A percentile compares a stretch with the other conserved stretches of the same genome.
Evolutionary conservation across 2,888 invertebrate species (phyloP).

Genomic region (Ligdia adustata): DNA sequence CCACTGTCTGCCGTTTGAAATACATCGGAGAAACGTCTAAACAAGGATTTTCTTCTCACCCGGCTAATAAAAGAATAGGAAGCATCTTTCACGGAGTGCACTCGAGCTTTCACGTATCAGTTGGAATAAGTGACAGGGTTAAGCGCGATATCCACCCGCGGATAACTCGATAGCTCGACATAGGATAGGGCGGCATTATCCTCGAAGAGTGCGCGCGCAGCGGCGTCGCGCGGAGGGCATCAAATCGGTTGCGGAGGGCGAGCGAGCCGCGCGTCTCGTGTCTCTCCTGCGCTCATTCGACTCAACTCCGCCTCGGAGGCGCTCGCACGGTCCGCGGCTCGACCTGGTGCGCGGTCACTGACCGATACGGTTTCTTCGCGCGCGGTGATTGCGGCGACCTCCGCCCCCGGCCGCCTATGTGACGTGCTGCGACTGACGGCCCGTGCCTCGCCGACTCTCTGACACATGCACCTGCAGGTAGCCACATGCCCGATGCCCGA

Average conservation of each 20-base stretch:
- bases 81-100: conserved; percentile 42
- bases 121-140: conserved; percentile 62
- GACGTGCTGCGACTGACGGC: conserved; percentile 35
- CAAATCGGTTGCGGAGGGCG: conserved; percentile 81
- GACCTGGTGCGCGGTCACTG: conserved; percentile 68
- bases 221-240: conserved; percentile 77
- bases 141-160: conserved; percentile 63
- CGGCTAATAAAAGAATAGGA: conserved; percentile 35
- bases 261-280: conserved; percentile 70
- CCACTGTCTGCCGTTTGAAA: conserved; percentile 11
- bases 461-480: conserved; percentile 61
- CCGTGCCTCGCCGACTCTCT: conserved; percentile 39
- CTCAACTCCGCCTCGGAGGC: conserved; percentile 65
- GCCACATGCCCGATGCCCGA: conserved; percentile 62
- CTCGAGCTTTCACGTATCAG: conserved; percentile 53
- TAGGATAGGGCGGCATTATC: conserved; percentile 79
- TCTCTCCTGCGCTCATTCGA: conserved; percentile 57
- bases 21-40: conserved; percentile 23
- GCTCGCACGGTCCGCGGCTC: conserved; percentile 47
- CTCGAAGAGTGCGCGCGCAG: conserved; percentile 75
- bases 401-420: conserved; percentile 43
- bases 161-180: conserved; percentile 81
- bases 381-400: conserved; percentile 39
- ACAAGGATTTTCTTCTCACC: conserved; percentile 32
- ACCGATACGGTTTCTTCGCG: conserved; percentile 60